Evolutionary conservation across 2,888 invertebrate genomes (phyloP), one percentile per base, ranked within the genome.

Genomic region (Morpho helenor): DNA sequence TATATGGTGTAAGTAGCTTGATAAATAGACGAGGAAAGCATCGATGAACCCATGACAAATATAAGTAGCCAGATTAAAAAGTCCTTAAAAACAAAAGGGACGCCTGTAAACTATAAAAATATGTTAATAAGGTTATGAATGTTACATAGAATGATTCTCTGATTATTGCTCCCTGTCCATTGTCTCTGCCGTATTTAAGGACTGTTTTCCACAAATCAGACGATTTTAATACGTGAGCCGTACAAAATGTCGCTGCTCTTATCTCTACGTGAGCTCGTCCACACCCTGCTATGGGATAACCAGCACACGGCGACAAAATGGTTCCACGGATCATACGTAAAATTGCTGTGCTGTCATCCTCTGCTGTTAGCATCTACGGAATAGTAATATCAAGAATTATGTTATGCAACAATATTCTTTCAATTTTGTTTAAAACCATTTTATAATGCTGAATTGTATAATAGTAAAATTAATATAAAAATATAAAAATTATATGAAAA

Each of bases 211-310:
- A 87, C 5, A 87, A 68, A n/a, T 79, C 74, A 0, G 57, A 52
- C 0, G 74, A 75, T 3, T 56, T 62, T 23, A 87, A 70, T 49
- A 80, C 78, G 48, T 87, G 86, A 4, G 85, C 84, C 0, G 80
- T 83, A 73, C 87, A 87, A 74, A 84, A 87, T 10, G 86, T 85
- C 16, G 82, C 87, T 0, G 87, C 87, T 9, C 85, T 63, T 51
- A 87, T 75, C 56, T 75, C 71, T 2, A 82, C 74, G 61, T 82
- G 79, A 0, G 87, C 77, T 0, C 67, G 60, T 1, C 74, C 73
- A 23, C 80, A 73, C 0, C 76, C 82, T 2, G 73, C 76, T 0
- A 75, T 69, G 1, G 70, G 66, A 31, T 70, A 71, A 2, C 73
- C 79, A 0, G 74, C 83, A 59, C 74, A 79, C 0, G 79, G 76